Evolutionary conservation across 2,888 invertebrate genomes (phyloP).

Genomic region (Chamaedrilus cognettii): DNA sequence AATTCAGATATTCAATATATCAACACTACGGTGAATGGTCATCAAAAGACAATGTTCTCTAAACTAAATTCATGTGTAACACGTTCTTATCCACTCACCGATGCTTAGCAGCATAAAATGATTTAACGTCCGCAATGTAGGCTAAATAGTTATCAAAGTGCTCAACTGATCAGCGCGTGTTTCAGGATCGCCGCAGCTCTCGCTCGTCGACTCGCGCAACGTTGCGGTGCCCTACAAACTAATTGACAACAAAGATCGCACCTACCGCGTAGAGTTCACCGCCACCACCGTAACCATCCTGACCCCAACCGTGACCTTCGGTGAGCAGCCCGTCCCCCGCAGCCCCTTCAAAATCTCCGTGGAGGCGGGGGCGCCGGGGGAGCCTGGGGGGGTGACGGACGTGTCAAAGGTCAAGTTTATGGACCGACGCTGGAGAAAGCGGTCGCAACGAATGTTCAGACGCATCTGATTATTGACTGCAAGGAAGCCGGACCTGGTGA

Average conservation of each 20-base stretch:
- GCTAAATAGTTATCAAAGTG: too few relatives aligned
- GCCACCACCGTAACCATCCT: conserved; percentile 11
- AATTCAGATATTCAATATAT: too few relatives aligned
- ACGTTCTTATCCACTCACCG: too few relatives aligned
- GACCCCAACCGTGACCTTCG: conserved; percentile 20
- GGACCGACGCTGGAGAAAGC: conserved; percentile 70
- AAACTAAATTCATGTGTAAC: too few relatives aligned
- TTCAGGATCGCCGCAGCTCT: too few relatives aligned
- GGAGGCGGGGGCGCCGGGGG: conserved; percentile 63
- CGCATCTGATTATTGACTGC: conserved; percentile 81
- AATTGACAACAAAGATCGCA: conserved; percentile 24
- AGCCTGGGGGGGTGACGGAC: conserved; percentile 22
- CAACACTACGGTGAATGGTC: too few relatives aligned
- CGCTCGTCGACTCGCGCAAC: conserved; percentile 19
- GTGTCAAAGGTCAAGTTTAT: conserved; percentile 68
- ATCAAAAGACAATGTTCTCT: too few relatives aligned
- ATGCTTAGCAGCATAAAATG: too few relatives aligned
- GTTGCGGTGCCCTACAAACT: conserved; percentile 17
- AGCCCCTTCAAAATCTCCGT: conserved; percentile 57
- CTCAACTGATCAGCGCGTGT: too few relatives aligned
- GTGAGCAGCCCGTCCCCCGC: conserved; percentile 21
- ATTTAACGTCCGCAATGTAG: too few relatives aligned
- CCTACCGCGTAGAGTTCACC: conserved; percentile 24
- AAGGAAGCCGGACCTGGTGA: conserved; percentile 73
- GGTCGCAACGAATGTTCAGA: conserved; percentile 73